Conservation (phyloP, 2,888 invertebrate genomes). For the Trichacis sp. region DNA sequence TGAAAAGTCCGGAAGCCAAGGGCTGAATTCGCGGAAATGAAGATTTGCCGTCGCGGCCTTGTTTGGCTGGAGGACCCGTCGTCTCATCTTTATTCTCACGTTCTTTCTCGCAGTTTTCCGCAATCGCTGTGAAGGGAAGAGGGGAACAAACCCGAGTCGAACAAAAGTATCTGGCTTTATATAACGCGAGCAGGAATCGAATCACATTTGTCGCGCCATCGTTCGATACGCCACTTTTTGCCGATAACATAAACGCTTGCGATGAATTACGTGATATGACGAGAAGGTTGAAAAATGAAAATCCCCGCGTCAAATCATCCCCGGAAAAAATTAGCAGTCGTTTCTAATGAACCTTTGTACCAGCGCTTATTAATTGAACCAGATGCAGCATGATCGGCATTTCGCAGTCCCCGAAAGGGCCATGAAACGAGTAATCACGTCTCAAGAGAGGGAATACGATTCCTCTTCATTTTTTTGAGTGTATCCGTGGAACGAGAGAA, state of each 20-base stretch:
- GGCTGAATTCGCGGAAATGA: slow-evolving; percentile 57
- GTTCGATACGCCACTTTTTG: slow-evolving; percentile 40
- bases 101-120: too few relatives aligned
- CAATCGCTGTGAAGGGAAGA: too few relatives aligned
- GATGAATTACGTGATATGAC: too few relatives aligned
- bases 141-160: too few relatives aligned
- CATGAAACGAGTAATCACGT: slow-evolving; percentile 41
- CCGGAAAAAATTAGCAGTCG: slow-evolving; percentile 27
- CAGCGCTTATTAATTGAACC: slow-evolving; percentile 37
- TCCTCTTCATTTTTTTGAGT: slow-evolving; percentile 28
- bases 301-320: background rate
- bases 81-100: too few relatives aligned
- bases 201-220: slow-evolving; percentile 38
- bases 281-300: background rate
- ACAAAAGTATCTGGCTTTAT: too few relatives aligned
- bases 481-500: slow-evolving; percentile 14
- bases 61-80: slow-evolving; percentile 22
- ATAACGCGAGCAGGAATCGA: too few relatives aligned
- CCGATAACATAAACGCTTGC: slow-evolving; percentile 18
- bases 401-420: slow-evolving; percentile 34
- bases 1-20: slow-evolving; percentile 57
- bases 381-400: slow-evolving; percentile 19
- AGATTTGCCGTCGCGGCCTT: slow-evolving; percentile 51
- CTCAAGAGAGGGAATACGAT: slow-evolving; percentile 37
- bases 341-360: slow-evolving; percentile 31